Evolutionary conservation across 1,140 invertebrate species (phyloP), one percentile per base, ranked within the genome.

Genomic region (Drosophila murphyi): DNA sequence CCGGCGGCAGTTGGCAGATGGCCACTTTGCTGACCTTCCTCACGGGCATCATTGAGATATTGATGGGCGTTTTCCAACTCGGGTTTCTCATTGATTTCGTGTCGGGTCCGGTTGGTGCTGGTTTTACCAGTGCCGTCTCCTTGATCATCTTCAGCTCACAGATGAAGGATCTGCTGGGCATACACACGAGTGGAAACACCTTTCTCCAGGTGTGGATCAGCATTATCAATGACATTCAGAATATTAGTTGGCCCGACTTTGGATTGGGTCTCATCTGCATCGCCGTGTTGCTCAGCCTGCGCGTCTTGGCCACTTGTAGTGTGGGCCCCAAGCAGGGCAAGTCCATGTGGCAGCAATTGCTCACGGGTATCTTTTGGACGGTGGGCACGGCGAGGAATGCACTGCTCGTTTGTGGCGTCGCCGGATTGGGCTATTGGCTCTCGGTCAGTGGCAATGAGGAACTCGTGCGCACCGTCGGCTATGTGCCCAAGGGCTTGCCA

Each of bases 41-140:
- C 1, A 94, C 94, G 28, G 98, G 98, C 2, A 77, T 97, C 34
- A 94, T 98, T 2, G 96, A 98, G 89, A 92, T 98, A 8, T 76
- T 97, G 2, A 97, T 98, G 96, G 97, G 97, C 1, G 83, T 98
- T 7, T 95, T 98, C 34, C 97, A 97, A 41, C 93, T 98, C 60
- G 97, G 98, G 51, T 98, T 99, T 92, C 93, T 99, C 10, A 97
- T 98, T 39, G 97, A 98, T 92, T 99, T 98, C 91, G 97, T 99
- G 1, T 98, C 97, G 0, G 96, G 97, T 7, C 97, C 98, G 0
- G 98, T 99, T 0, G 97, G 97, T 10, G 98, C 96, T 2, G 97
- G 97, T 4, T 99, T 98, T 91, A 98, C 97, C 0, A 97, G 97
- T 3, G 98, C 98, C 3, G 98, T 98, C 6, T 97, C 98, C 28